Evolutionary conservation across 2,888 invertebrate genomes (phyloP), one percentile per base, ranked within the genome.

Genomic region (Drosophila maculinotata): DNA sequence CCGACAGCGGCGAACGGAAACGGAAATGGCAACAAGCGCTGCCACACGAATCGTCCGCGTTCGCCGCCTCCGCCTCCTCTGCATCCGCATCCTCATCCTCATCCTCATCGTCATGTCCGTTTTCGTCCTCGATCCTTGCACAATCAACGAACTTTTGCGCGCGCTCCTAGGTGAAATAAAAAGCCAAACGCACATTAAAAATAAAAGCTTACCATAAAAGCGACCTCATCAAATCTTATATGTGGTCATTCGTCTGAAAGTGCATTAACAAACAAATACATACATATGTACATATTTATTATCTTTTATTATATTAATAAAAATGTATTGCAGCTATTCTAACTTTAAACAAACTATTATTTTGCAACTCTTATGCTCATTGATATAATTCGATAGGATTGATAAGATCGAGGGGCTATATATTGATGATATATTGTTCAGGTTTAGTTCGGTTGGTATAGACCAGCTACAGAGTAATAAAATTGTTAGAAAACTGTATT

Each of bases 21-120:
- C 85, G 81, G 81, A 87, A 81, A 87, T 85, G 79, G 85, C 81
- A 87, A 87, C 82, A 79, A 87, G 79, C 87, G 69, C 64, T 69
- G 74, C 65, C 72, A 53, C 75, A 60, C 63, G 54, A 62, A 73
- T 45, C 45, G 17, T 60, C 42, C 51, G 25, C 26, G 28, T 28
- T 28, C n/a, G n/a, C 17, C 35, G 15, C n/a, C n/a, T n/a, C n/a
- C n/a, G n/a, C n/a, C n/a, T n/a, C n/a, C n/a, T 45, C 26, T 52
- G 31, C 36, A 26, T 6, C 9, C 15, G 31, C 39, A 20, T 20
- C 17, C n/a, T 10, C 38, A 5, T 38, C 8, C n/a, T 3, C 7
- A 2, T 7, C 20, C 33, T 1, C 9, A 6, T 9, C 0, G 6
- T 4, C 2, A 3, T 2, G 8, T 35, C 0, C 8, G 7, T 6